A percentile compares a stretch with the other conserved stretches of the same genome.
These are phyloP conservation scores for Hyposmocoma kahamanoa DNA, from an alignment of 1,140 invertebrate genomes.

Conservation along the genomic window DNA sequence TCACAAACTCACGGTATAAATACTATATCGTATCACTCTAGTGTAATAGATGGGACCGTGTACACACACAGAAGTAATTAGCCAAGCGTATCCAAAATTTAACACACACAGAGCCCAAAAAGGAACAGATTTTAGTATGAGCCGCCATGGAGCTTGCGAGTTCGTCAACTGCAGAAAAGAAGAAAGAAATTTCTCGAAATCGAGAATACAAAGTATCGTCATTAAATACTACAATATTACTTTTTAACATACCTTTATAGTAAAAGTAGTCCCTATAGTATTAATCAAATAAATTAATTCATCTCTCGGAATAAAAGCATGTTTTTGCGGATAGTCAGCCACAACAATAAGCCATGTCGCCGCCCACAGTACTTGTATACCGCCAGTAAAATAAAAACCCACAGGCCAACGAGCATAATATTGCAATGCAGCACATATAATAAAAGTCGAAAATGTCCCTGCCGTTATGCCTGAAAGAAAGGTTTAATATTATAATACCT, in stretches of 20 bases:
- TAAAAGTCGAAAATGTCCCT: constrained; percentile 79
- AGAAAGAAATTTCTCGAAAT: neutral
- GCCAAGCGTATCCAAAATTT: constrained; percentile 63
- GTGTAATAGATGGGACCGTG: constrained; percentile 57
- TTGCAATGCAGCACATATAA: constrained; percentile 75
- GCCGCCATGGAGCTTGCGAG: constrained; percentile 46
- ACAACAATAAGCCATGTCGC: constrained; percentile 77
- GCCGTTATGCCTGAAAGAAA: constrained; percentile 77
- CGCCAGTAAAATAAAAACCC: constrained; percentile 81
- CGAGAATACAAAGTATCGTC: neutral
- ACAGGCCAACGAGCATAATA: constrained; percentile 80
- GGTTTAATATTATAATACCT: too few relatives aligned
- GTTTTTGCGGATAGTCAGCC: constrained; percentile 80
- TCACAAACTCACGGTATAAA: constrained; percentile 42
- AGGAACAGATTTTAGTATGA: constrained; percentile 48
- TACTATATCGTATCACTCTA: constrained; percentile 34
- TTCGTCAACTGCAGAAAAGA: constrained; percentile 43
- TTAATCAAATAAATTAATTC: constrained; percentile 82
- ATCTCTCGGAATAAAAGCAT: constrained; percentile 82
- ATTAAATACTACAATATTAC: neutral
- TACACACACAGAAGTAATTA: constrained; percentile 52
- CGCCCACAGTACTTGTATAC: constrained; percentile 77
- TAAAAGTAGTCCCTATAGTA: constrained; percentile 73
- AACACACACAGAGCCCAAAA: constrained; percentile 57
- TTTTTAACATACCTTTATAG: constrained; percentile 51